Conservation (phyloP, 1,140 invertebrate species). For the Cheumatopsyche charites region DNA sequence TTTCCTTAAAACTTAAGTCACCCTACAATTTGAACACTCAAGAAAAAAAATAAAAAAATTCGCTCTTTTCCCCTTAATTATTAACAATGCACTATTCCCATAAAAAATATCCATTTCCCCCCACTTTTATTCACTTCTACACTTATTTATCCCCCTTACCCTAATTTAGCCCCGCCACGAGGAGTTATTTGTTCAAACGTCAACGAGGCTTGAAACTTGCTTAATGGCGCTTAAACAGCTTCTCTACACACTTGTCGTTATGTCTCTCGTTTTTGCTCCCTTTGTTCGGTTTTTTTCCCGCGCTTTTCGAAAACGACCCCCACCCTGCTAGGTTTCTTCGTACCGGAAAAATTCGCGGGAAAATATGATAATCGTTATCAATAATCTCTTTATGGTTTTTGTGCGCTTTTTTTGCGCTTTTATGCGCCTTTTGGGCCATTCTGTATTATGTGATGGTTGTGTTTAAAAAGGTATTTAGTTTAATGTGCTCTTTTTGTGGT, state of each 20-base stretch:
- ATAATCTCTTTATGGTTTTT: constrained; percentile 18
- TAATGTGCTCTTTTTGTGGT: too few species aligned
- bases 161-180: background rate
- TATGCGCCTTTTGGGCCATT: background rate
- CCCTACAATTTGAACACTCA: too few species aligned
- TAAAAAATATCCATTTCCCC: too few species aligned
- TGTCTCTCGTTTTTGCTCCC: background rate
- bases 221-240: constrained; percentile 30
- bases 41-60: too few species aligned
- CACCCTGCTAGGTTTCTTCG: background rate
- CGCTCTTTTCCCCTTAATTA: too few species aligned
- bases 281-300: background rate
- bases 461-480: too few species aligned
- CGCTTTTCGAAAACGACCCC: background rate
- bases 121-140: too few species aligned
- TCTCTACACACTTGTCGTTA: constrained; percentile 15
- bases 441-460: too few species aligned
- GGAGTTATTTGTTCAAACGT: constrained; percentile 25
- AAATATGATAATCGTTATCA: constrained; percentile 18
- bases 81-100: too few species aligned
- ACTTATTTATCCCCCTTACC: background rate
- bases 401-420: background rate
- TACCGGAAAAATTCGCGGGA: constrained; percentile 15
- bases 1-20: too few species aligned
- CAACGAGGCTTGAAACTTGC: constrained; percentile 33